Percentiles rank a stretch among this genome's conserved stretches.
These are phyloP conservation scores for Odontophorus gujanensis DNA, from an alignment of 2,113 vertebrate genomes.

Conservation along the genomic window DNA sequence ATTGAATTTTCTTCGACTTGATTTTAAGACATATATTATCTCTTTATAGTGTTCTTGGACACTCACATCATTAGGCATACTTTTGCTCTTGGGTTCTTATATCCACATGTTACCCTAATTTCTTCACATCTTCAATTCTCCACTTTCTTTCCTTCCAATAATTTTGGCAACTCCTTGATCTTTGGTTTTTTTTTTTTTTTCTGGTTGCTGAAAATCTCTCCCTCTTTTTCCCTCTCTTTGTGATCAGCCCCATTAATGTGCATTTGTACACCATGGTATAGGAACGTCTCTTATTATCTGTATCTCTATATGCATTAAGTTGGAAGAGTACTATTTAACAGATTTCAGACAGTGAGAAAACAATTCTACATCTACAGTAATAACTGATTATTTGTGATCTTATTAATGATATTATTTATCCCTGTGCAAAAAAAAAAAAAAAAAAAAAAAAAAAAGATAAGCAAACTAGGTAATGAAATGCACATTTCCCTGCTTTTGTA, in stretches of 20 bases:
- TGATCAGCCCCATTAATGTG: not conserved
- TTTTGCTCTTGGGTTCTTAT: constrained; percentile 30
- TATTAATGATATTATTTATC: not conserved
- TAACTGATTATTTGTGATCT: constrained; percentile 17
- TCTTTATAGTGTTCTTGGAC: not conserved
- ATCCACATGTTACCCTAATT: constrained; percentile 8
- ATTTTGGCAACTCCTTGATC: constrained; percentile 54
- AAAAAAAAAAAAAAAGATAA: not conserved
- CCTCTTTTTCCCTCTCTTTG: not conserved
- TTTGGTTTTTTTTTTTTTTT: not conserved
- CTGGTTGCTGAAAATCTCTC: not conserved
- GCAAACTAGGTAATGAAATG: not conserved
- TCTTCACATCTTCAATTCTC: constrained; percentile 55
- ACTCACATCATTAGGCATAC: not conserved
- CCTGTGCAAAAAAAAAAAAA: not conserved
- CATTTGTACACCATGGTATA: not conserved
- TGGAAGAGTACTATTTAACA: constrained; percentile 15
- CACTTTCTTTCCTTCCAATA: constrained; percentile 44
- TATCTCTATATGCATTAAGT: not conserved
- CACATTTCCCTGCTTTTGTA: not conserved
- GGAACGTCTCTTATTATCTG: not conserved
- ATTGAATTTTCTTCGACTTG: not conserved
- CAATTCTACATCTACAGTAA: not conserved
- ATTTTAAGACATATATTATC: not conserved
- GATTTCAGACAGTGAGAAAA: not conserved